Evolutionary conservation across 2,888 invertebrate species (phyloP).

Genomic region (Phortica okadai): DNA sequence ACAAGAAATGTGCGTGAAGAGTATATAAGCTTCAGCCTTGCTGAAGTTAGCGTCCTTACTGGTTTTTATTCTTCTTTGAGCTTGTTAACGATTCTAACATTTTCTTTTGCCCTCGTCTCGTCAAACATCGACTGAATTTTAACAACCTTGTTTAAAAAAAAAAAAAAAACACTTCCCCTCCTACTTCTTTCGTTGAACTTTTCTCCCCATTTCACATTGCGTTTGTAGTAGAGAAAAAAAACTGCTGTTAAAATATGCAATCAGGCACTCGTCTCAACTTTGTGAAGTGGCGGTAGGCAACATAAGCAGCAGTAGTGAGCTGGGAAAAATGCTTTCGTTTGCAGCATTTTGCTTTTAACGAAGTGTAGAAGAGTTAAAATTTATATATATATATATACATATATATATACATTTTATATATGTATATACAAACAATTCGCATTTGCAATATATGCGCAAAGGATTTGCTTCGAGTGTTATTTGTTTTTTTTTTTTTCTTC

Average conservation of each 20-base stretch:
- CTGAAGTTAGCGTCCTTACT: no score
- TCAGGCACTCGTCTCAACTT: constrained; percentile 41
- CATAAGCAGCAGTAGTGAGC: not conserved
- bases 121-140: constrained; percentile 15
- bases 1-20: no score
- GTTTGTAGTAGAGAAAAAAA: constrained; percentile 42
- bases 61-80: no score
- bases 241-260: constrained; percentile 56
- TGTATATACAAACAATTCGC: constrained; percentile 26
- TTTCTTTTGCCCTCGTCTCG: constrained; percentile 27
- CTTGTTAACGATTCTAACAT: no score
- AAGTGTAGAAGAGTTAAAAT: not conserved
- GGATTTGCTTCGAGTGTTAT: constrained; percentile 14
- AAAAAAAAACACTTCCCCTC: no score
- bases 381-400: no score
- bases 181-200: not conserved
- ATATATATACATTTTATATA: no score
- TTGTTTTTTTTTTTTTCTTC: not conserved
- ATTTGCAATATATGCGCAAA: constrained; percentile 33
- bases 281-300: constrained; percentile 13
- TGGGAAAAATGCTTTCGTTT: constrained; percentile 7
- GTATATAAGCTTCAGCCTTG: no score
- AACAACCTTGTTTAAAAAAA: no score
- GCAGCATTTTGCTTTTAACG: not conserved
- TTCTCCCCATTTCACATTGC: constrained; percentile 38